Evolutionary conservation across 2,888 invertebrate species (phyloP), one percentile per base, ranked within the genome.

Genomic region (Erynnis tages): DNA sequence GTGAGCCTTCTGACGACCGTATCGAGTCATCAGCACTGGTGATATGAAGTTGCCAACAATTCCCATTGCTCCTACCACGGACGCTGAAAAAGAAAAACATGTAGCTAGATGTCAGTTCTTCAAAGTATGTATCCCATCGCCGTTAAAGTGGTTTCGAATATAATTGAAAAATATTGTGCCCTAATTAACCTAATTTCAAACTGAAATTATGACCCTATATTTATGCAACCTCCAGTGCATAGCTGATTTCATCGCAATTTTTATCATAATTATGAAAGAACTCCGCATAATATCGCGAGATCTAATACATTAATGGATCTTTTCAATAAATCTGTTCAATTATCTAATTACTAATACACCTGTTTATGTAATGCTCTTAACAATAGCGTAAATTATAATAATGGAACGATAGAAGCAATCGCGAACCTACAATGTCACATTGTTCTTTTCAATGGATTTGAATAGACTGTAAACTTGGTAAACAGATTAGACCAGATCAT

Each of bases 1-100:
- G 47, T 92, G 90, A 1, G 91, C 88, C 16, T 82, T 82, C 67
- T 91, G 92, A 10, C 93, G 82, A 0, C 93, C 93, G 50, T 88
- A 82, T 49, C 79, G 82, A 35, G 92, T 91, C 90, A 92, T 91
- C 46, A 92, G 66, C 2, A 91, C 63, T 2, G 88, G 88, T 0
- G 88, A 86, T 47, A 89, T 71, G 66, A 89, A 85, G 73, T 88
- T 89, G 1, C 88, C 88, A 8, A 88, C 80, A 61, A 89, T 81
- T 11, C 88, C 88, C 88, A 88, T 88, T 10, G 76, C 80, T 32
- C 87, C 88, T 6, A 86, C 85, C 4, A 77, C 80, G 17, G 88
- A 87, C 32, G 83, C 88, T 89, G 82, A 29, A 81, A 85, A 21
- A 23, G 23, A 27, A 30, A 44, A 44, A 46, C 1, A n/a, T n/a